These are phyloP conservation scores for Hermodice carunculata DNA, from an alignment of 2,888 invertebrate genomes.

Conservation along the genomic window DNA sequence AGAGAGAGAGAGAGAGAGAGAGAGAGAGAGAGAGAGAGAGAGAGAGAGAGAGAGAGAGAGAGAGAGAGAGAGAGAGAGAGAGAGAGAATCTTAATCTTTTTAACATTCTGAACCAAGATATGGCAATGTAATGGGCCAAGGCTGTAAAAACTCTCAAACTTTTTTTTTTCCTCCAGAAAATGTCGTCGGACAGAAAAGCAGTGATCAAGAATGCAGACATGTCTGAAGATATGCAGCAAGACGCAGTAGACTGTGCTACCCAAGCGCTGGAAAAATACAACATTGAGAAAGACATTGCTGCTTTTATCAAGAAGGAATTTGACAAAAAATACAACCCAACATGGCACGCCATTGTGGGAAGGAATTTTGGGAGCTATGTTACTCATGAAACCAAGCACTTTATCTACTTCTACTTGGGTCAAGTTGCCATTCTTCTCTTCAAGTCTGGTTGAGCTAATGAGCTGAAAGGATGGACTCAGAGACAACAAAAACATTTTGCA, in stretches of 20 bases:
- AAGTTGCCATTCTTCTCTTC: constrained; percentile 97
- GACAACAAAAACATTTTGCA: too few species aligned
- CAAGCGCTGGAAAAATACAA: constrained; percentile 98
- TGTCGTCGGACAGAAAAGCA: constrained; percentile 80
- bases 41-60: too few species aligned
- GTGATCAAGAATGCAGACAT: constrained; percentile 99
- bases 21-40: too few species aligned
- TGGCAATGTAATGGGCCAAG: too few species aligned
- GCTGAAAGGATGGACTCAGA: too few species aligned
- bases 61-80: too few species aligned
- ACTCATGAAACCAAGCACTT: constrained; percentile 99
- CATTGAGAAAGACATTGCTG: constrained; percentile 99
- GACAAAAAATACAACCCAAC: constrained; percentile 99
- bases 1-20: too few species aligned
- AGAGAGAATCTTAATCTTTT: too few species aligned
- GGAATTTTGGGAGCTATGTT: constrained; percentile 98
- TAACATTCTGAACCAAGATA: too few species aligned
- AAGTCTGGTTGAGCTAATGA: constrained; percentile 99
- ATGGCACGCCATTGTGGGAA: constrained; percentile 99
- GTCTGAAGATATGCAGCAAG: constrained; percentile 99
- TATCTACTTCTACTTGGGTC: constrained; percentile 99
- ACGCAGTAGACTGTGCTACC: constrained; percentile 98
- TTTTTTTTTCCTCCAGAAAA: too few species aligned
- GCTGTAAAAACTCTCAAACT: too few species aligned
- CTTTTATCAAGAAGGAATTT: constrained; percentile 99